Evolutionary conservation across 2,888 invertebrate genomes (phyloP).

Genomic region (Thereva unica): DNA sequence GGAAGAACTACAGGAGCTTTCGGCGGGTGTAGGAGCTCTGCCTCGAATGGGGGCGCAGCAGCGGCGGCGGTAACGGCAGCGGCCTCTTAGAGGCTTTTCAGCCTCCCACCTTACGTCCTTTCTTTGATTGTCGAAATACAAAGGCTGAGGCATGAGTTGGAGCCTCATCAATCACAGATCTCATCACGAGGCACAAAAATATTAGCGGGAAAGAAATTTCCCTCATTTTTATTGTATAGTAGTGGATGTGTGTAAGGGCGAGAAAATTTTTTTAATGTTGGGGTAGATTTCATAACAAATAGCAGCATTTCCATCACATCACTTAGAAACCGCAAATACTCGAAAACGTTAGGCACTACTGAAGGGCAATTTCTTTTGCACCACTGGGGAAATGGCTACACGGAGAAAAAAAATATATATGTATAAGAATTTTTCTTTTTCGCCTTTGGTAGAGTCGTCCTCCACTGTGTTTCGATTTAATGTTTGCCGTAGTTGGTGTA

Average conservation of each 20-base stretch:
- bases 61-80: no score
- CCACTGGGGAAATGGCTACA: no score
- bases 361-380: conserved; percentile 11
- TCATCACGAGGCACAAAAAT: conserved; percentile 25
- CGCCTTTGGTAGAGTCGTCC: no score
- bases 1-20: background rate
- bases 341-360: conserved; percentile 10
- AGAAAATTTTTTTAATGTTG: conserved; percentile 15
- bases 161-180: conserved; percentile 32
- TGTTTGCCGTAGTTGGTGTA: no score
- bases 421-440: no score
- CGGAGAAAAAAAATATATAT: no score
- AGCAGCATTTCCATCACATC: conserved; percentile 20
- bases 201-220: conserved; percentile 13
- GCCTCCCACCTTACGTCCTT: no score
- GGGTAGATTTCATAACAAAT: conserved; percentile 30
- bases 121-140: no score
- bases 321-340: conserved; percentile 9
- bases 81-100: no score
- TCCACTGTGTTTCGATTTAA: no score
- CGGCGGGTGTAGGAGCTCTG: no score
- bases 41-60: no score
- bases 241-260: conserved; percentile 7
- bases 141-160: conserved; percentile 10
- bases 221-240: conserved; percentile 13